These are phyloP conservation scores for Azorinus chamasolen DNA, from an alignment of 2,888 invertebrate species.

Conservation along the genomic window DNA sequence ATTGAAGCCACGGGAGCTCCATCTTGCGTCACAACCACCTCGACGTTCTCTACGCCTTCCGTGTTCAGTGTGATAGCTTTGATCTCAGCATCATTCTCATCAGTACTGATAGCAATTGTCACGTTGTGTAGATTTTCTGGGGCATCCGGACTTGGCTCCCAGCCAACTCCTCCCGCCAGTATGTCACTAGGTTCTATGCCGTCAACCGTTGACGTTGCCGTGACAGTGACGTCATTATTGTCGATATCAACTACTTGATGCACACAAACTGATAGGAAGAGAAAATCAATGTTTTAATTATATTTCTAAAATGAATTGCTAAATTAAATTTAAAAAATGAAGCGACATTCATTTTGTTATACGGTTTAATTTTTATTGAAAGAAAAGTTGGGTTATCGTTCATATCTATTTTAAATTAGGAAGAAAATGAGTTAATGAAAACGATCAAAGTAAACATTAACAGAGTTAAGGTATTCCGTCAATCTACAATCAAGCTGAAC, in stretches of 20 bases:
- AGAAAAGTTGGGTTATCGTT: too few species aligned
- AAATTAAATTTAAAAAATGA: too few species aligned
- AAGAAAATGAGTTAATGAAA: too few species aligned
- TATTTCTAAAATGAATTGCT: too few species aligned
- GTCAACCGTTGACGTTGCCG: slow-evolving; percentile 12
- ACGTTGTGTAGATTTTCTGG: slow-evolving; percentile 22
- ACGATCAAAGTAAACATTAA: too few species aligned
- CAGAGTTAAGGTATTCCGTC: too few species aligned
- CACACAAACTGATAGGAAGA: slow-evolving; percentile 7
- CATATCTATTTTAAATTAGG: too few species aligned
- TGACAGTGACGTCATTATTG: slow-evolving; percentile 28
- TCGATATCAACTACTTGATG: slow-evolving; percentile 17
- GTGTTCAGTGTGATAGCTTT: neutral
- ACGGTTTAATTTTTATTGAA: too few species aligned
- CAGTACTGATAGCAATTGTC: slow-evolving; percentile 11
- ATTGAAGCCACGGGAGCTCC: neutral
- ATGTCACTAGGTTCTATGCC: slow-evolving; percentile 8
- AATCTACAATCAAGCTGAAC: too few species aligned
- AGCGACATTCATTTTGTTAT: too few species aligned
- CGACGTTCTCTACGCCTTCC: slow-evolving; percentile 12
- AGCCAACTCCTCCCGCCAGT: slow-evolving; percentile 13
- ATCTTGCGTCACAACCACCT: slow-evolving; percentile 2
- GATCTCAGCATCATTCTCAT: slow-evolving; percentile 22
- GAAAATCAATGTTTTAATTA: too few species aligned
- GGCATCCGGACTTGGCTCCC: slow-evolving; percentile 10